phyloP scores from a whole-genome alignment of 2,797 vertebrate genomes.

The Gymnoscopelus microlampas region DNA sequence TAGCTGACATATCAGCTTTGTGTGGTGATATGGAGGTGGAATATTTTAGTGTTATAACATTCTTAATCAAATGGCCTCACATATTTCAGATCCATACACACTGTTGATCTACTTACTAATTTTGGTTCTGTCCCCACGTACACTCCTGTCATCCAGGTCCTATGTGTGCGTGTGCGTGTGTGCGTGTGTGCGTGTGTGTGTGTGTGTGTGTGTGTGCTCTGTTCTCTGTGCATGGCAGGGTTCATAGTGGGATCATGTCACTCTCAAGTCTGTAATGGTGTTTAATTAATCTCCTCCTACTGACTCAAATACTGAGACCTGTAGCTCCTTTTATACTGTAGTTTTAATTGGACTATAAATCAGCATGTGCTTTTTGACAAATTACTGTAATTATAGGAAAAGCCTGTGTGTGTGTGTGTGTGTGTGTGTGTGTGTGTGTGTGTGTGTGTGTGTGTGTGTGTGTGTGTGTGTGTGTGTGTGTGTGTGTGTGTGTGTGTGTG shows the following conservation, averaged over 20 bases:
- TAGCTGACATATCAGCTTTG: too few species aligned
- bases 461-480: not conserved
- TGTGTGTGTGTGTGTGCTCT: constrained; percentile 24
- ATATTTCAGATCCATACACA: constrained; percentile 10
- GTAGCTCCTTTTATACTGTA: constrained; percentile 79
- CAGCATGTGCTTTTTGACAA: constrained; percentile 89
- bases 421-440: not conserved
- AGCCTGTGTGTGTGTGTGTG: constrained; percentile 62
- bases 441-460: too few species aligned
- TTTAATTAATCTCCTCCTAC: constrained; percentile 86
- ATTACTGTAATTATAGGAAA: constrained; percentile 92
- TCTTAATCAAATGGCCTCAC: too few species aligned
- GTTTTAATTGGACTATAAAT: constrained; percentile 95
- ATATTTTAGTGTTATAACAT: too few species aligned
- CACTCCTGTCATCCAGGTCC: too few species aligned
- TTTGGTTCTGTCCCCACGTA: constrained; percentile 14
- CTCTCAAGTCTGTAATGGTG: constrained; percentile 72
- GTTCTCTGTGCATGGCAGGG: constrained; percentile 24
- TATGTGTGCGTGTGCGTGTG: too few species aligned
- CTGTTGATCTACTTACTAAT: constrained; percentile 52
- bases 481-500: constrained; percentile 43
- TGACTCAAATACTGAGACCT: constrained; percentile 66
- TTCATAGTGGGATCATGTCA: constrained; percentile 72
- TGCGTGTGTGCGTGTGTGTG: not conserved
- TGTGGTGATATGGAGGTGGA: not conserved